phyloP scores from a whole-genome alignment of 2,888 invertebrate genomes.

The Empis stercorea region DNA sequence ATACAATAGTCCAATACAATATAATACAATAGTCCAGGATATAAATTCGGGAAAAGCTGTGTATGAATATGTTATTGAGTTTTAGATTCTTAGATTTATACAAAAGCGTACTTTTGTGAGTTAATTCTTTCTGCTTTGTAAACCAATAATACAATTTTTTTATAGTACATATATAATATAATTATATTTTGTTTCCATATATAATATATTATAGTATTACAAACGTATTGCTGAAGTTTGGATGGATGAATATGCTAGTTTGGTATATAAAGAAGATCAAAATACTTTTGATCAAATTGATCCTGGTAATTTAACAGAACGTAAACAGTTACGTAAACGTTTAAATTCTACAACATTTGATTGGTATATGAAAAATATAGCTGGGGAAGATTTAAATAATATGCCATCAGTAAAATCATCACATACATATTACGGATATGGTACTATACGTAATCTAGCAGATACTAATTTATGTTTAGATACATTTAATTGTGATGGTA shows the following conservation, averaged over 20 bases:
- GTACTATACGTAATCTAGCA: conserved; percentile 56
- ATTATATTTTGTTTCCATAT: no score
- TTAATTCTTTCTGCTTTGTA: no score
- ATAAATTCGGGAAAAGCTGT: no score
- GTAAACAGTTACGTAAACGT: conserved; percentile 56
- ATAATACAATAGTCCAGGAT: no score
- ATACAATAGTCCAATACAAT: no score
- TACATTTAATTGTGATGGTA: conserved; percentile 40
- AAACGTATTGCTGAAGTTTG: conserved; percentile 90
- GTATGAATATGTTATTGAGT: no score
- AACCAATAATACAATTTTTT: no score
- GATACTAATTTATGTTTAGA: conserved; percentile 60
- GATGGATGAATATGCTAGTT: conserved; percentile 97
- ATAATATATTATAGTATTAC: conserved; percentile 74
- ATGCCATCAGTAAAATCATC: conserved; percentile 84
- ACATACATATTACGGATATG: conserved; percentile 69
- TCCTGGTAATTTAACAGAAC: conserved; percentile 69
- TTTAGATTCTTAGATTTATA: no score
- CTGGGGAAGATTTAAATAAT: conserved; percentile 75
- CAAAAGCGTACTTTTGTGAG: no score
- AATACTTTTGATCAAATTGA: conserved; percentile 56
- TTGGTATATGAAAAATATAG: conserved; percentile 92
- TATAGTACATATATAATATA: no score
- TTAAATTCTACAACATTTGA: conserved; percentile 84
- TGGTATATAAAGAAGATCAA: conserved; percentile 68